Base-by-base conservation (phyloP, 2,888 invertebrate species). In the Pollenia griseotomentosa region DNA sequence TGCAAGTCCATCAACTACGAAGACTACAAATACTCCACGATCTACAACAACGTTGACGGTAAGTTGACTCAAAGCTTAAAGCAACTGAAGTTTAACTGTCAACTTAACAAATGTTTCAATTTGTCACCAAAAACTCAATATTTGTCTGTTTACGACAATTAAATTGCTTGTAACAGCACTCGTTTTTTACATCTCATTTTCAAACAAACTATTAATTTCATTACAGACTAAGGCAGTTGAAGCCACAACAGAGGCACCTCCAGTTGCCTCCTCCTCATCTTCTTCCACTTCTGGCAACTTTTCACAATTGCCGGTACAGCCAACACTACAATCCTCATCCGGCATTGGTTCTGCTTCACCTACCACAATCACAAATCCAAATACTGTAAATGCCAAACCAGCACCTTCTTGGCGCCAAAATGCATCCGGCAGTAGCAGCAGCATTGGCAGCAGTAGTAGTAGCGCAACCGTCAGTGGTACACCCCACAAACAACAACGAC, bases 401-500 rank as follows among this genome's bases (percentile, higher is more conserved):
- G 89, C 89, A 44, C 92, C 93, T 1, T 89, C 90, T 16, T 93
- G 93, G 93, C 92, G 93, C 12, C 92, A 92, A 77, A 91, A 90
- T 23, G 84, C 66, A 70, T 83, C 86, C 61, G 79, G 84, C 79
- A 83, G 85, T 79, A 74, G 74, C 42, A 66, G 83, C 74, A 53
- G 79, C 57, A 65, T 66, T 12, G 68, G 65, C 53, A 55, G 80
- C 55, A 59, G 83, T 74, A 44, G 83, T 44, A 66, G 83, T 42
- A 66, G 75, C 33, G 71, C 57, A 94, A 92, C 93, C 93, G 92
- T 61, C 73, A 88, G 88, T 83, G 91, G 91, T 53, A 90, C 90
- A 11, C 90, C 91, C 9, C 93, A 93, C 82, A 93, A 93, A 86
- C 94, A 92, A 85, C 96, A 96, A 90, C 94, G 96, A 81, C 96